These are phyloP conservation scores for Hemibates koningsi DNA, from an alignment of 2,113 vertebrate species.

Conservation along the genomic window DNA sequence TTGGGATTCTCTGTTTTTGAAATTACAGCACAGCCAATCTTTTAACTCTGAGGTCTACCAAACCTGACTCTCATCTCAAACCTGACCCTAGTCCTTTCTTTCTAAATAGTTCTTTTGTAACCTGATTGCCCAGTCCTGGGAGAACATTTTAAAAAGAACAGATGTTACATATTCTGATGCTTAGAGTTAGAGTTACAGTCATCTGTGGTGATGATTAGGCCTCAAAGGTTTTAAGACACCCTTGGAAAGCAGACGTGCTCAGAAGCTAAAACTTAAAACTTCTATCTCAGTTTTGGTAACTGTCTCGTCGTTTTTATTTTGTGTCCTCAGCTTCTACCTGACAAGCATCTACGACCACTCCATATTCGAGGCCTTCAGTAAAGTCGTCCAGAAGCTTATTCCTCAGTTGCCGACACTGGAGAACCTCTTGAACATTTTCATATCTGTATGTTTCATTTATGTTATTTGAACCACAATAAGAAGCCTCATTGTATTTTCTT, in stretches of 20 bases:
- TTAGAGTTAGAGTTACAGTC: background rate
- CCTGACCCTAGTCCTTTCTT: background rate
- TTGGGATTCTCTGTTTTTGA: background rate
- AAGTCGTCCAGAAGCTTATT: constrained; percentile 97
- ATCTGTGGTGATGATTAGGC: background rate
- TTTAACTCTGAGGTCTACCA: background rate
- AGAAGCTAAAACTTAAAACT: background rate
- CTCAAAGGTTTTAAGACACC: background rate
- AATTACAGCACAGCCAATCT: background rate
- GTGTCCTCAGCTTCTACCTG: constrained; percentile 86
- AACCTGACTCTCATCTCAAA: background rate
- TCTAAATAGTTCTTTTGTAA: background rate
- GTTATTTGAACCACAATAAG: too few relatives aligned
- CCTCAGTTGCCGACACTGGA: constrained; percentile 94
- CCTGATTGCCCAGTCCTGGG: background rate
- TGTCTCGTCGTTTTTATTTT: background rate
- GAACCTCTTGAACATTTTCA: constrained; percentile 98
- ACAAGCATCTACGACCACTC: constrained; percentile 99
- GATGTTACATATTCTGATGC: background rate
- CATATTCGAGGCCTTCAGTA: constrained; percentile 99
- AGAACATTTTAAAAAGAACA: background rate
- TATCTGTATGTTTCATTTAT: constrained; percentile 79
- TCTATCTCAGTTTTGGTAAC: background rate
- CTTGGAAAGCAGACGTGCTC: background rate
- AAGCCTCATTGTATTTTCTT: background rate